Percentiles rank a stretch among this genome's conserved stretches.
phyloP scores from a whole-genome alignment of 1,140 invertebrate genomes.

The Andricus grossulariae region DNA sequence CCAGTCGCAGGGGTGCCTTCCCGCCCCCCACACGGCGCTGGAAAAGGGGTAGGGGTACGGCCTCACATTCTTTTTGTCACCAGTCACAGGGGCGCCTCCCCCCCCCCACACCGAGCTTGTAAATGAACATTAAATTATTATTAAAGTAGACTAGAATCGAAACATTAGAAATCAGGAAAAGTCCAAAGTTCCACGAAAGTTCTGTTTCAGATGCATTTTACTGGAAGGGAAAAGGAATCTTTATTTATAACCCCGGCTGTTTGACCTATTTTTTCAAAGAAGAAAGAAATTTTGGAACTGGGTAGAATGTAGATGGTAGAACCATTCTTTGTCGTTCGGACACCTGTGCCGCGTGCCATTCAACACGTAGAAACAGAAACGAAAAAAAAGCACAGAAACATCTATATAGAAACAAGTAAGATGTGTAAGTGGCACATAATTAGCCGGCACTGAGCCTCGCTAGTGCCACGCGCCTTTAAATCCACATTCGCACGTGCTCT shows the following conservation, averaged over 20 bases:
- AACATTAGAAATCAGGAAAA: not conserved
- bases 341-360: constrained; percentile 28
- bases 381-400: too few relatives aligned
- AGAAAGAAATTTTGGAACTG: not conserved
- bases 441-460: not conserved
- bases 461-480: not conserved
- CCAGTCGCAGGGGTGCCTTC: too few relatives aligned
- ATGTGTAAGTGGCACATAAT: constrained; percentile 24
- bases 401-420: not conserved
- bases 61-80: too few relatives aligned
- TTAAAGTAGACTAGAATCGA: too few relatives aligned
- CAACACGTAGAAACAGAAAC: not conserved
- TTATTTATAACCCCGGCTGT: not conserved
- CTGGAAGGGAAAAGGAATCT: not conserved
- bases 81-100: too few relatives aligned
- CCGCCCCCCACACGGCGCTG: too few relatives aligned
- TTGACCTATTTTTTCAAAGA: not conserved
- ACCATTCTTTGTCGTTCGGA: not conserved
- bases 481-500: constrained; percentile 26
- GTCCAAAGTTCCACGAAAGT: not conserved
- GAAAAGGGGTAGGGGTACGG: too few relatives aligned
- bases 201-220: not conserved
- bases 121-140: too few relatives aligned
- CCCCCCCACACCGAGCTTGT: too few relatives aligned
- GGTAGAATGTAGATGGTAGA: not conserved